phyloP scores from a whole-genome alignment of 2,888 invertebrate genomes.

The Danaus chrysippus region DNA sequence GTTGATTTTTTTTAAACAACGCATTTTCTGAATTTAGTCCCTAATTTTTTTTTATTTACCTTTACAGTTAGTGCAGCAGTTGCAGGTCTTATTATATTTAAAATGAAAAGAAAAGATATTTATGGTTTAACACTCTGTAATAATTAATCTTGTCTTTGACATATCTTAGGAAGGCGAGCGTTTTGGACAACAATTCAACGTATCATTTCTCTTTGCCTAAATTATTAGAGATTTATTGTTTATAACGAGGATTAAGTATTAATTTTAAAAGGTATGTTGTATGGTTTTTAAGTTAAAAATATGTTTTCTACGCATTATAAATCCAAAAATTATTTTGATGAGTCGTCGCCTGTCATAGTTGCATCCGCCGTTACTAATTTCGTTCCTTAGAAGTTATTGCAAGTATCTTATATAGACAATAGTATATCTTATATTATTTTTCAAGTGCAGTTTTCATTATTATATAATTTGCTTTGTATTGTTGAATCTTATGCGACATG shows the following conservation, averaged over 20 bases:
- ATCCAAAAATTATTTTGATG: conserved; percentile 51
- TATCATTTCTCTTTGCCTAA: conserved; percentile 31
- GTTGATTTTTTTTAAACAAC: no score
- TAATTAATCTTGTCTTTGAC: conserved; percentile 49
- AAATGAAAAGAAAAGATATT: background rate
- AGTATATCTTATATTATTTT: no score
- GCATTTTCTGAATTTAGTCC: no score
- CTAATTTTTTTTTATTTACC: no score
- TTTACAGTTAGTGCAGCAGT: no score
- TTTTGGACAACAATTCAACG: conserved; percentile 44
- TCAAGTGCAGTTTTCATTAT: background rate
- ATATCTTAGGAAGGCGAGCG: conserved; percentile 49
- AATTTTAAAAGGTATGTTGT: conserved; percentile 46
- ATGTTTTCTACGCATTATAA: conserved; percentile 11
- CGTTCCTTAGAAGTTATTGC: conserved; percentile 56
- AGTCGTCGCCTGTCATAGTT: conserved; percentile 57
- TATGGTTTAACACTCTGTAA: conserved; percentile 3
- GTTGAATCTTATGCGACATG: conserved; percentile 27
- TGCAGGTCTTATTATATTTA: no score
- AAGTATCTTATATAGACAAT: background rate
- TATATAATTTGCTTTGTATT: conserved; percentile 23
- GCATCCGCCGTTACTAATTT: conserved; percentile 58
- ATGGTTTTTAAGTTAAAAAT: background rate
- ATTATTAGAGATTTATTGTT: conserved; percentile 38
- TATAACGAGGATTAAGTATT: conserved; percentile 33